Conservation (phyloP, 2,888 invertebrate species). For the Drosophila testacea region DNA sequence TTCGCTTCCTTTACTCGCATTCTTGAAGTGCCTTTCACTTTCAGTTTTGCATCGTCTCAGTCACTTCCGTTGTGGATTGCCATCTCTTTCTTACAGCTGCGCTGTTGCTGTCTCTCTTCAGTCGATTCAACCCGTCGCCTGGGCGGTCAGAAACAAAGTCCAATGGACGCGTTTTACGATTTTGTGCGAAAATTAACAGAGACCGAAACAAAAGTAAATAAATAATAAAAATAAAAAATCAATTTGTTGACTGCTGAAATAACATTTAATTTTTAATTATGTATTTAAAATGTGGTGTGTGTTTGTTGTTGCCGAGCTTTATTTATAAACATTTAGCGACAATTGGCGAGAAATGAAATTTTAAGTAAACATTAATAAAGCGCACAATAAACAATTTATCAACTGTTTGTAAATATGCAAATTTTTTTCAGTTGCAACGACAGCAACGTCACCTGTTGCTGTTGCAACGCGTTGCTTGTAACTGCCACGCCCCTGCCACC, state of each 20-base stretch:
- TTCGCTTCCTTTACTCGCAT: conserved; percentile 60
- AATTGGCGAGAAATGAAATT: conserved; percentile 31
- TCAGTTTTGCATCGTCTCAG: conserved; percentile 49
- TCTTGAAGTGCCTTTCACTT: conserved; percentile 72
- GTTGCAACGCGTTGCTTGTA: conserved; percentile 22
- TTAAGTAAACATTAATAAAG: conserved; percentile 40
- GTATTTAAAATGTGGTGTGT: conserved; percentile 55
- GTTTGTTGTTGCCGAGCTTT: conserved; percentile 20
- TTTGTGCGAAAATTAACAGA: conserved; percentile 38
- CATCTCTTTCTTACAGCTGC: conserved; percentile 2
- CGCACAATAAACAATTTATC: conserved; percentile 29
- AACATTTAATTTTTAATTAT: conserved; percentile 67
- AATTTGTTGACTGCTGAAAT: conserved; percentile 51
- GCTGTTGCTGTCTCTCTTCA: conserved; percentile 29
- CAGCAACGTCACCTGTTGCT: conserved; percentile 61
- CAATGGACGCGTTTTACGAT: conserved; percentile 69
- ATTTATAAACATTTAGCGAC: conserved; percentile 68
- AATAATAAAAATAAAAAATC: conserved; percentile 22
- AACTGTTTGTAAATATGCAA: conserved; percentile 22
- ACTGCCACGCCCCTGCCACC: conserved; percentile 1
- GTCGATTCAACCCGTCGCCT: conserved; percentile 4
- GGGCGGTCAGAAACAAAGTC: conserved; percentile 58
- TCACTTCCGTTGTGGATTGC: conserved; percentile 34
- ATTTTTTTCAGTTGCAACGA: conserved; percentile 6
- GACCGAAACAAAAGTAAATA: conserved; percentile 30